These are phyloP conservation scores for Drosophila paracracens DNA, from an alignment of 2,888 invertebrate species.

Conservation along the genomic window DNA sequence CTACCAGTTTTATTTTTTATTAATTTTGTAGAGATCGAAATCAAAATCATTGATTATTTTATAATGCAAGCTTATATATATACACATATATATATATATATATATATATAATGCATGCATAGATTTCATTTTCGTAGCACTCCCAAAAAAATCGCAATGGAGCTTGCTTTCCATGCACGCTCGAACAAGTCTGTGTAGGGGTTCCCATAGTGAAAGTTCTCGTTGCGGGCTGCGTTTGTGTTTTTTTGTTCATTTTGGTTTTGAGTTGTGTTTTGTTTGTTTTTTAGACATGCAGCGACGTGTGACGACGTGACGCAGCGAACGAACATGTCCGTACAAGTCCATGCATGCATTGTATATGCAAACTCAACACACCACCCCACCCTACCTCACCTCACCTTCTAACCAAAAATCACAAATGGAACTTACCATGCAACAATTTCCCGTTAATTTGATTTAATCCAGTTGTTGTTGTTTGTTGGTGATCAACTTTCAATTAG, in stretches of 20 bases:
- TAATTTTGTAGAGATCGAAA: not conserved
- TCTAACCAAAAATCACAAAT: constrained; percentile 12
- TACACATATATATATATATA: too few species aligned
- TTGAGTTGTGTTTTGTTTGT: not conserved
- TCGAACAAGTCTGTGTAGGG: constrained; percentile 29
- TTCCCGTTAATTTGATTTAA: constrained; percentile 27
- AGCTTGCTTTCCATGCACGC: constrained; percentile 38
- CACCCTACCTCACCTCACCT: not conserved
- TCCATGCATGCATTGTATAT: constrained; percentile 21
- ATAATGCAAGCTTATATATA: not conserved
- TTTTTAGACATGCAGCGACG: constrained; percentile 38
- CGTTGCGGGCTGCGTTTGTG: constrained; percentile 5
- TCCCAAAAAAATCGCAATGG: constrained; percentile 13
- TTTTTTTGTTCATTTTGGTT: constrained; percentile 17
- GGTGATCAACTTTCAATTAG: constrained; percentile 35
- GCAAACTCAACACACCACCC: not conserved
- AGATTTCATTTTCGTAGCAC: constrained; percentile 6
- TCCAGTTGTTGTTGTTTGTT: constrained; percentile 23
- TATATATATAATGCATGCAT: not conserved
- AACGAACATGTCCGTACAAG: constrained; percentile 30
- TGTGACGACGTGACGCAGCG: constrained; percentile 36
- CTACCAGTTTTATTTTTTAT: not conserved
- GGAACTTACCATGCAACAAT: constrained; percentile 38
- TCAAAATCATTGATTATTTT: not conserved
- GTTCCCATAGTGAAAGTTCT: constrained; percentile 44